Conservation (phyloP, 2,113 vertebrate species). For the Bujurquina vittata region DNA sequence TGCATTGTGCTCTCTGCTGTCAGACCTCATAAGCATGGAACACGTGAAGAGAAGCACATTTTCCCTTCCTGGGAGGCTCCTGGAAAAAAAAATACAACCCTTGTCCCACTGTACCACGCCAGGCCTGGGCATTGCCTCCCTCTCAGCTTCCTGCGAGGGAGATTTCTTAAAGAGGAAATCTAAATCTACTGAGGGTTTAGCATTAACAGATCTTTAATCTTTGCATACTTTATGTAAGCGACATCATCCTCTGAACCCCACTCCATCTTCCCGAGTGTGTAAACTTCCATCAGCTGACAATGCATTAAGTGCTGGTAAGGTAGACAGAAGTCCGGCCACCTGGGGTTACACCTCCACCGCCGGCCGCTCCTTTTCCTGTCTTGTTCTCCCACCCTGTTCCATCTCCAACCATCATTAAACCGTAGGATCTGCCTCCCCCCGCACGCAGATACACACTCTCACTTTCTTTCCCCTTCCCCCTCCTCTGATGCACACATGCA, state of each 20-base stretch:
- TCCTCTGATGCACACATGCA: slow-evolving; percentile 28
- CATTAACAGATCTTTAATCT: slow-evolving; percentile 50
- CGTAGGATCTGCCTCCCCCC: slow-evolving; percentile 32
- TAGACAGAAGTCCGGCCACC: slow-evolving; percentile 15
- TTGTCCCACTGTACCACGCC: slow-evolving; percentile 15
- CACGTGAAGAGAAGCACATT: slow-evolving; percentile 69
- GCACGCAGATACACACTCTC: slow-evolving; percentile 35
- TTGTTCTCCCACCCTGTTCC: slow-evolving; percentile 14
- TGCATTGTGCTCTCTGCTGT: slow-evolving; percentile 63
- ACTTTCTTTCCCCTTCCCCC: slow-evolving; percentile 17
- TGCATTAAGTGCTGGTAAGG: not conserved
- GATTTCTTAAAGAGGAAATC: slow-evolving; percentile 37
- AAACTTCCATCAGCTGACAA: slow-evolving; percentile 10
- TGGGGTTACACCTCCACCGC: slow-evolving; percentile 34
- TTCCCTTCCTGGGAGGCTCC: slow-evolving; percentile 24
- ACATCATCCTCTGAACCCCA: not conserved
- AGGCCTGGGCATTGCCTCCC: slow-evolving; percentile 6
- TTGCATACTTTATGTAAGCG: slow-evolving; percentile 27
- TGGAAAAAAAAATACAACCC: not conserved
- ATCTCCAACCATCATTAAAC: slow-evolving; percentile 47
- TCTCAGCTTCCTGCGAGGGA: slow-evolving; percentile 12
- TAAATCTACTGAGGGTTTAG: slow-evolving; percentile 43
- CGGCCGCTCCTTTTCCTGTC: slow-evolving; percentile 18
- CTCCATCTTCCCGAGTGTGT: not conserved
- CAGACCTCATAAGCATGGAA: slow-evolving; percentile 60